A percentile compares a stretch with the other conserved stretches of the same genome.
phyloP scores from a whole-genome alignment of 1,140 invertebrate genomes.

The Drosophila subpulchrella region DNA sequence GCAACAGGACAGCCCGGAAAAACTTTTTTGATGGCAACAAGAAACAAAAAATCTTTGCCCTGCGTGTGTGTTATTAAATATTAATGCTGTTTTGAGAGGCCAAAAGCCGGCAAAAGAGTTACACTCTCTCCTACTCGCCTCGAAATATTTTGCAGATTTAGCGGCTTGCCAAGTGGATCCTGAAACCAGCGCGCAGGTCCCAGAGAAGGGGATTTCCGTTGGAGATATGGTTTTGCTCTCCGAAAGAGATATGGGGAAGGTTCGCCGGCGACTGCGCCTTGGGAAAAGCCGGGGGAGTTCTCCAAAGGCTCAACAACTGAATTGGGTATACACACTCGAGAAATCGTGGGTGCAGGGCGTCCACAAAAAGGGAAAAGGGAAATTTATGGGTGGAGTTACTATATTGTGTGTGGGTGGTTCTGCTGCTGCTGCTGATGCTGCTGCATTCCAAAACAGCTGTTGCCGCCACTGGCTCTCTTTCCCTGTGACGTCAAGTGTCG shows the following conservation, averaged over 20 bases:
- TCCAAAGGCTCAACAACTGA: conserved; percentile 69
- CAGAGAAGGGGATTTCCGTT: conserved; percentile 2
- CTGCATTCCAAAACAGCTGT: conserved; percentile 69
- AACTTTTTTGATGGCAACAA: conserved; percentile 29
- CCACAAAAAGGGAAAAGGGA: not conserved
- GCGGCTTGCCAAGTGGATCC: conserved; percentile 41
- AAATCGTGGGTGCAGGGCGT: not conserved
- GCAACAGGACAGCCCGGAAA: conserved; percentile 44
- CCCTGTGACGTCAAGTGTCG: conserved; percentile 55
- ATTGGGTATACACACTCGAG: conserved; percentile 50
- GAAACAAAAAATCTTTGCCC: conserved; percentile 2
- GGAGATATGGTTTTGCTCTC: not conserved
- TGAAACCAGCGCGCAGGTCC: conserved; percentile 28
- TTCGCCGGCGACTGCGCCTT: conserved; percentile 46
- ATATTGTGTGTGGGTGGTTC: conserved; percentile 42
- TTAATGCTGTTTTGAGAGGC: conserved; percentile 56
- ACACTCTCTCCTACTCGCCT: conserved; percentile 1
- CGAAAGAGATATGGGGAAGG: conserved; percentile 9
- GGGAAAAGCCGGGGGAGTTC: conserved; percentile 52
- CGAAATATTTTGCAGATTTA: conserved; percentile 53
- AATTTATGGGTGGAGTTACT: conserved; percentile 13
- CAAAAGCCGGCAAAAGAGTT: conserved; percentile 52
- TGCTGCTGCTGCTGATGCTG: conserved; percentile 16
- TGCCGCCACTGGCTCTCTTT: conserved; percentile 29
- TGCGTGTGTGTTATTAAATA: conserved; percentile 45